Percentiles rank a stretch among this genome's conserved stretches.
phyloP scores from a whole-genome alignment of 2,888 invertebrate species.

The Carpatolechia fugitivella region DNA sequence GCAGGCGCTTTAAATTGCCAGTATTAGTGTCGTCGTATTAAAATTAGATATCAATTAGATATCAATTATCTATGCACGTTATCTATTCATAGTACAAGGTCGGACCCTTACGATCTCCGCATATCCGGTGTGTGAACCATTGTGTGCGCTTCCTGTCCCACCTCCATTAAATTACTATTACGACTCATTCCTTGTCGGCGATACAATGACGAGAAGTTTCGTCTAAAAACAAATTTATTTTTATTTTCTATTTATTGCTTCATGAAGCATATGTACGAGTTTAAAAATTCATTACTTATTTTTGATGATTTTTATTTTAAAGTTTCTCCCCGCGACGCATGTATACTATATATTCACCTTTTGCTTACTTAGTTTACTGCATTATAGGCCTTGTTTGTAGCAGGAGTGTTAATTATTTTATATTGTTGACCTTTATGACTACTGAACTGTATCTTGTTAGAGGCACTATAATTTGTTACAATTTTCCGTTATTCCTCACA shows the following conservation, averaged over 20 bases:
- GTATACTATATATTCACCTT: too few relatives aligned
- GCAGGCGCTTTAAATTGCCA: conserved; percentile 30
- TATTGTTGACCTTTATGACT: not conserved
- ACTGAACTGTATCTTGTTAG: not conserved
- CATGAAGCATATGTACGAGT: too few relatives aligned
- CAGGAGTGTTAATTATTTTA: not conserved
- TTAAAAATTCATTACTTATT: too few relatives aligned
- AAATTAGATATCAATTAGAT: too few relatives aligned
- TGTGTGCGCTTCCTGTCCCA: conserved; percentile 62
- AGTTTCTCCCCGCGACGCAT: too few relatives aligned
- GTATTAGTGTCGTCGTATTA: not conserved
- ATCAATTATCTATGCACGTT: conserved; percentile 13
- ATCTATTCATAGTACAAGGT: conserved; percentile 49
- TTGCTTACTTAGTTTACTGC: too few relatives aligned
- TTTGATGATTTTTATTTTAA: too few relatives aligned
- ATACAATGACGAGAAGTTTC: conserved; percentile 48
- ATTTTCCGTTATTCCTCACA: conserved; percentile 43
- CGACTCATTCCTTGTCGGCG: conserved; percentile 54
- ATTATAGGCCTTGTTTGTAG: too few relatives aligned
- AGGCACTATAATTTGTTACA: conserved; percentile 19
- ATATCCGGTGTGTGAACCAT: conserved; percentile 59
- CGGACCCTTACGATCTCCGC: conserved; percentile 56
- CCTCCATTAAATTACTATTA: conserved; percentile 61
- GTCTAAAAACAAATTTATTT: conserved; percentile 24
- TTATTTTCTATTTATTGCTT: not conserved